A percentile compares a stretch with the other conserved stretches of the same genome.
These are phyloP conservation scores for Deilephila elpenor DNA, from an alignment of 2,888 invertebrate species.

Conservation along the genomic window DNA sequence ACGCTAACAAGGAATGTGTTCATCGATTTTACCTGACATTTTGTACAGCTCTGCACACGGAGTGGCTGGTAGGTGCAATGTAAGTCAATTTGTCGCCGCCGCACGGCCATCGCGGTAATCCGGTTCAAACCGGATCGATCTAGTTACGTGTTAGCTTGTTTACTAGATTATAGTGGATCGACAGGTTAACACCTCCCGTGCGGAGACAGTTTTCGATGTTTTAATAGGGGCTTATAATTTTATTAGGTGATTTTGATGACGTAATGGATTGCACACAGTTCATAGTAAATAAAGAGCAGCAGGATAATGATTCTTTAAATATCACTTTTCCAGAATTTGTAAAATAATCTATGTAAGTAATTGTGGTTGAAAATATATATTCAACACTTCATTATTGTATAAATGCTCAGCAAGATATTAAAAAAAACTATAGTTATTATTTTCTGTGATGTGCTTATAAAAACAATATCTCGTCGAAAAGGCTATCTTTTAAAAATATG, in stretches of 20 bases:
- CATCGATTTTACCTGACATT: conserved; percentile 11
- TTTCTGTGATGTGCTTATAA: too few relatives aligned
- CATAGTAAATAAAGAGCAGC: too few relatives aligned
- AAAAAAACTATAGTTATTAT: too few relatives aligned
- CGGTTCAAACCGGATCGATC: conserved; percentile 66
- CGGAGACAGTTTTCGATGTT: not conserved
- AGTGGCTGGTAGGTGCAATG: conserved; percentile 57
- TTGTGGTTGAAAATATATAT: too few relatives aligned
- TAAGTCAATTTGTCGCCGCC: conserved; percentile 71
- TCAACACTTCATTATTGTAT: too few relatives aligned
- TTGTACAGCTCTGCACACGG: conserved; percentile 35
- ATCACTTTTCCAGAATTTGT: too few relatives aligned
- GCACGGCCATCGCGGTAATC: conserved; percentile 61
- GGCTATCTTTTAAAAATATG: too few relatives aligned
- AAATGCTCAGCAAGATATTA: too few relatives aligned
- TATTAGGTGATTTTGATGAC: not conserved
- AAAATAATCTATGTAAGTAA: too few relatives aligned
- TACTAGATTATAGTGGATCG: conserved; percentile 55
- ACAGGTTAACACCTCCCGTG: conserved; percentile 38
- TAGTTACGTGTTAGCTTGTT: conserved; percentile 64
- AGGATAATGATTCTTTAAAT: too few relatives aligned
- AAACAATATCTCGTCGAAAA: too few relatives aligned
- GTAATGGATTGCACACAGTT: not conserved
- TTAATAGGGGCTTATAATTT: not conserved
- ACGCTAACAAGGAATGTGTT: not conserved